Evolutionary conservation across 2,888 invertebrate species (phyloP), one percentile per base, ranked within the genome.

Genomic region (Nasonia oneida): DNA sequence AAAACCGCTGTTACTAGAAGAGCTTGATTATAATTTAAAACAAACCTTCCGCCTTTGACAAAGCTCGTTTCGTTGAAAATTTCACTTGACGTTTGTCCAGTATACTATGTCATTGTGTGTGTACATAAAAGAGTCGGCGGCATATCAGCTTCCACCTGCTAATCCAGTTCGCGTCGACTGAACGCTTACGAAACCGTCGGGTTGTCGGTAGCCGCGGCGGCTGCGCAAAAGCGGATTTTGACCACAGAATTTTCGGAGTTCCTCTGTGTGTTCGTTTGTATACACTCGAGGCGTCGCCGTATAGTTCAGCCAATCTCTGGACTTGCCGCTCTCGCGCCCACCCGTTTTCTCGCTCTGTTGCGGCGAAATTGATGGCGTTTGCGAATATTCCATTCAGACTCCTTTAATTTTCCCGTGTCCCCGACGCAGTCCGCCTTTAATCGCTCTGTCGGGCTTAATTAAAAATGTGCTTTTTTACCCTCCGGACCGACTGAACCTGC

Each of bases 391-490:
- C 47, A 47, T 33, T 47, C 53, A 10, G 33, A 15, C 33, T 33
- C 33, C 29, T 33, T 67, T 67, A 0, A 14, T 67, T 67, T 33
- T 14, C 15, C 67, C 33, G 33, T 57, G 33, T 50, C 1, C 3
- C 18, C 33, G 29, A 29, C 29, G 18, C 75, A 37, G n/a, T 33
- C 70, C 15, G 18, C 47, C 33, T 67, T 67, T 78, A 76, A 67
- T 67, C 75, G 73, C 57, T 67, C 50, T 61, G 73, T 74, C 73
- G 57, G 57, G 29, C 61, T 81, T 64, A 42, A 76, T 76, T 82
- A 82, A 82, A 81, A 82, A 67, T 67, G 47, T n/a, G 76, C 61
- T n/a, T 53, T 33, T 81, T 37, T 29, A 29, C 15, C n/a, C 10
- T 23, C 42, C n/a, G 18, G 33, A 4, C 53, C 33, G 18, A 15